These are phyloP conservation scores for Tarsius wallacei DNA, from an alignment of 2,797 vertebrate genomes.

Conservation along the genomic window DNA sequence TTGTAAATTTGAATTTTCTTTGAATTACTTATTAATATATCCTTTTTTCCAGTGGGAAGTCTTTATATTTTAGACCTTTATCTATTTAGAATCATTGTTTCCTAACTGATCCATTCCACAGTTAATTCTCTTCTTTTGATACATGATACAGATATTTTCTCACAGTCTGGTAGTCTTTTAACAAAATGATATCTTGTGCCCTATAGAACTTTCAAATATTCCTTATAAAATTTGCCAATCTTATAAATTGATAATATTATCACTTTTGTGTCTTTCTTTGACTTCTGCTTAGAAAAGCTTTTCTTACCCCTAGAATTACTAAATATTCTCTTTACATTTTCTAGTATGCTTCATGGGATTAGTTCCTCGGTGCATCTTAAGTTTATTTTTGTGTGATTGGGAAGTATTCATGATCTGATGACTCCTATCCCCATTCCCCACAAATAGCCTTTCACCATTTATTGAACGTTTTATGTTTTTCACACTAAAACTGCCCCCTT, in stretches of 20 bases:
- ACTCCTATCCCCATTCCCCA: not conserved
- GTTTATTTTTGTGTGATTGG: not conserved
- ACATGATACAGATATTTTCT: not conserved
- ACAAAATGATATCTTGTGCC: not conserved
- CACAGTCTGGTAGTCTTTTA: not conserved
- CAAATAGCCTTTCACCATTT: not conserved
- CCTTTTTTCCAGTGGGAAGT: not conserved
- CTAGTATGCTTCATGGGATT: not conserved
- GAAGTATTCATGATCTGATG: not conserved
- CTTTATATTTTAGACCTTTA: not conserved
- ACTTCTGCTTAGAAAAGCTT: not conserved
- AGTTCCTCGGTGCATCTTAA: not conserved
- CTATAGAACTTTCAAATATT: constrained; percentile 54
- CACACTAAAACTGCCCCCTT: not conserved
- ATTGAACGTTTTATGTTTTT: constrained; percentile 19
- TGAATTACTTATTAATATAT: constrained; percentile 17
- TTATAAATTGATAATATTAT: not conserved
- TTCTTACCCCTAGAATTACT: not conserved
- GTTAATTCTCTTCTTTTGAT: constrained; percentile 20
- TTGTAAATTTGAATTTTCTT: constrained; percentile 20
- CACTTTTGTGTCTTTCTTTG: not conserved
- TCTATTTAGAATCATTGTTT: not conserved
- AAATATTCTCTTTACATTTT: not conserved
- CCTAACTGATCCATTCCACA: not conserved
- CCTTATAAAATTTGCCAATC: not conserved